phyloP scores from a whole-genome alignment of 2,113 vertebrate species.

The Pseudorhombus dupliciocellatus region DNA sequence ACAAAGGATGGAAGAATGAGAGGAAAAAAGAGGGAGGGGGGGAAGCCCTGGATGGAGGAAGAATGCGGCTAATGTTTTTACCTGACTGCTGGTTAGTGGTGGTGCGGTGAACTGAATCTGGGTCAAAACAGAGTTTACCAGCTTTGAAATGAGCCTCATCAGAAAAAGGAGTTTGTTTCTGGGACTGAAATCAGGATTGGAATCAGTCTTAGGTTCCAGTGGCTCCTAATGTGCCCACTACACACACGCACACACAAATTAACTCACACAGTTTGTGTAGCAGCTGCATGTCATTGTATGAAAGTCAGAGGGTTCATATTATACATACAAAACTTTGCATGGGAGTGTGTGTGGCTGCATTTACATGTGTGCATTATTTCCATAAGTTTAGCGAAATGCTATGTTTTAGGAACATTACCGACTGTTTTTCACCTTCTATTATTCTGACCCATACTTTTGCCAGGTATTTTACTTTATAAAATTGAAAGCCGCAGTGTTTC shows the following conservation, averaged over 20 bases:
- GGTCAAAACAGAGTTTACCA: slow-evolving; percentile 14
- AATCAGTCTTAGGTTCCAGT: slow-evolving; percentile 19
- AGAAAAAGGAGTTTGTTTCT: slow-evolving; percentile 38
- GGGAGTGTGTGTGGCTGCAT: slow-evolving; percentile 1
- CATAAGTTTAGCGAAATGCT: too few species aligned
- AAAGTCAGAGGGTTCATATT: slow-evolving; percentile 24
- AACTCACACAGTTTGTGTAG: slow-evolving; percentile 15
- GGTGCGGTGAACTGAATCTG: not conserved
- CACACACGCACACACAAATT: slow-evolving; percentile 1
- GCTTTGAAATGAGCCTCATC: slow-evolving; percentile 4
- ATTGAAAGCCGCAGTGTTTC: not conserved
- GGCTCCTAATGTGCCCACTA: slow-evolving; percentile 16
- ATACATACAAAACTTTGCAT: slow-evolving; percentile 10
- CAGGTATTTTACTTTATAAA: not conserved
- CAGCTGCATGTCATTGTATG: slow-evolving; percentile 46
- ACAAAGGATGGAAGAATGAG: slow-evolving; percentile 38
- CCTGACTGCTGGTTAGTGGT: slow-evolving; percentile 30
- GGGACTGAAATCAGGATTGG: slow-evolving; percentile 33
- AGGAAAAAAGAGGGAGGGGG: slow-evolving; percentile 22
- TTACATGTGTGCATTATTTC: not conserved
- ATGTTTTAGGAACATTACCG: not conserved
- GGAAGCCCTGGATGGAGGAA: not conserved
- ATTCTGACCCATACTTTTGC: not conserved
- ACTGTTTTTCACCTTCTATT: not conserved
- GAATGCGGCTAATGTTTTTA: slow-evolving; percentile 54